These are phyloP conservation scores for Dynastes maya DNA, from an alignment of 2,888 invertebrate genomes.

Conservation along the genomic window DNA sequence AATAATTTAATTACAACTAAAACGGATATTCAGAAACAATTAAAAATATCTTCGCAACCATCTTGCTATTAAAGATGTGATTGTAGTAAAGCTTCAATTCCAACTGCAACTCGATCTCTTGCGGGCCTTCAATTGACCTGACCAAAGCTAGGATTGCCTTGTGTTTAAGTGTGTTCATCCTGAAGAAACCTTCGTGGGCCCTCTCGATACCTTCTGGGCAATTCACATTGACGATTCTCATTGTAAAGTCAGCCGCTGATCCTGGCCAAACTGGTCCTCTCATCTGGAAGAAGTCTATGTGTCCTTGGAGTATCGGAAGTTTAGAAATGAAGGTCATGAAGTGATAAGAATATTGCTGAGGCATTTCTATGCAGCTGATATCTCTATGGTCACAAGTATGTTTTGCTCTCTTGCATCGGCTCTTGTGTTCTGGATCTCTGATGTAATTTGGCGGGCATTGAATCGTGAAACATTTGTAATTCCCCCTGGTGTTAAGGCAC, in stretches of 20 bases:
- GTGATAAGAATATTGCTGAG: slow-evolving; percentile 92
- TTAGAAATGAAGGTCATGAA: slow-evolving; percentile 94
- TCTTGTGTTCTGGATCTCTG: slow-evolving; percentile 83
- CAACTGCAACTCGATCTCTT: slow-evolving; percentile 90
- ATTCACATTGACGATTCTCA: slow-evolving; percentile 79
- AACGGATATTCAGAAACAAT: slow-evolving; percentile 89
- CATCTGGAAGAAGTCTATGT: slow-evolving; percentile 90
- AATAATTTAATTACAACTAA: slow-evolving; percentile 65
- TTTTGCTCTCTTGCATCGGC: slow-evolving; percentile 85
- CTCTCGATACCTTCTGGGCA: slow-evolving; percentile 75
- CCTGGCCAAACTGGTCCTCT: slow-evolving; percentile 83
- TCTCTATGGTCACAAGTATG: slow-evolving; percentile 83
- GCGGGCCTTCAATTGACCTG: slow-evolving; percentile 86
- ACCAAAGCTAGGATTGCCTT: slow-evolving; percentile 86
- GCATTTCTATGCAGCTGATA: slow-evolving; percentile 82
- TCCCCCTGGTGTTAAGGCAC: slow-evolving; percentile 93
- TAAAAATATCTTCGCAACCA: slow-evolving; percentile 88
- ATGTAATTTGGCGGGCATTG: slow-evolving; percentile 89
- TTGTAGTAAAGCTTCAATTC: slow-evolving; percentile 87
- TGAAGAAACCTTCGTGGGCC: slow-evolving; percentile 68
- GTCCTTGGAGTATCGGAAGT: slow-evolving; percentile 76
- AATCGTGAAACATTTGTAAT: slow-evolving; percentile 89
- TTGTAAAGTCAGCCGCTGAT: slow-evolving; percentile 82
- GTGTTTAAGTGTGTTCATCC: slow-evolving; percentile 68
- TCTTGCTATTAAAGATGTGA: slow-evolving; percentile 84